Percentiles rank a stretch among this genome's conserved stretches.
phyloP scores from a whole-genome alignment of 2,113 vertebrate species.

The Oreochromis niloticus region DNA sequence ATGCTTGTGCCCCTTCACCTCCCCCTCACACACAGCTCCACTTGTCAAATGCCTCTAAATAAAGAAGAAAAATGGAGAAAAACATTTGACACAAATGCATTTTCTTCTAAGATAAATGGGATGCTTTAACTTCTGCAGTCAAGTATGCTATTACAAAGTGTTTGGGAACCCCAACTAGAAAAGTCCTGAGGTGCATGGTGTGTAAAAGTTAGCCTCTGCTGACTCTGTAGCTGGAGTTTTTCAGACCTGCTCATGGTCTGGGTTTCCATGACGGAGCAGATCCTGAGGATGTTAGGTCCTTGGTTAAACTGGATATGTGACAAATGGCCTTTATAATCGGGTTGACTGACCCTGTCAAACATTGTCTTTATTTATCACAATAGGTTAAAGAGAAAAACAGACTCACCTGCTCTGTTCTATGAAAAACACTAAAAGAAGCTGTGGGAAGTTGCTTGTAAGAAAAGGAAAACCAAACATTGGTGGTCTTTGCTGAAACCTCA shows the following conservation, averaged over 20 bases:
- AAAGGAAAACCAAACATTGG: not conserved
- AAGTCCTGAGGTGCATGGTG: not conserved
- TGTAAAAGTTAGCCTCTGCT: not conserved
- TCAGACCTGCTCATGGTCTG: not conserved
- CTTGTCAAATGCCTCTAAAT: constrained; percentile 97
- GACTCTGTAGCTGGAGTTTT: not conserved
- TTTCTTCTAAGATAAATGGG: not conserved
- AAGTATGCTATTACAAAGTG: not conserved
- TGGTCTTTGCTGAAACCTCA: too few relatives aligned
- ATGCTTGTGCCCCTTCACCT: constrained; percentile 80
- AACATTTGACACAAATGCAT: not conserved
- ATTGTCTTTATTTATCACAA: not conserved
- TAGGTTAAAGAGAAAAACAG: not conserved
- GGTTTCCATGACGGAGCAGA: not conserved
- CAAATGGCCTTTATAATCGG: not conserved
- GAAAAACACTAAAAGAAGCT: not conserved
- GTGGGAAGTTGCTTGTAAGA: not conserved
- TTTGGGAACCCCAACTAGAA: not conserved
- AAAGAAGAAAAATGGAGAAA: constrained; percentile 61
- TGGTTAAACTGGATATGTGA: not conserved
- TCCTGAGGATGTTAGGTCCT: not conserved
- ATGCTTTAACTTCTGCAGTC: not conserved
- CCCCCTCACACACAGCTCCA: constrained; percentile 85
- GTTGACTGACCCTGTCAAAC: not conserved
- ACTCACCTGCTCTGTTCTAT: not conserved